Base-by-base conservation (phyloP, 2,888 invertebrate genomes). In the Zygothrica quintamaculata region DNA sequence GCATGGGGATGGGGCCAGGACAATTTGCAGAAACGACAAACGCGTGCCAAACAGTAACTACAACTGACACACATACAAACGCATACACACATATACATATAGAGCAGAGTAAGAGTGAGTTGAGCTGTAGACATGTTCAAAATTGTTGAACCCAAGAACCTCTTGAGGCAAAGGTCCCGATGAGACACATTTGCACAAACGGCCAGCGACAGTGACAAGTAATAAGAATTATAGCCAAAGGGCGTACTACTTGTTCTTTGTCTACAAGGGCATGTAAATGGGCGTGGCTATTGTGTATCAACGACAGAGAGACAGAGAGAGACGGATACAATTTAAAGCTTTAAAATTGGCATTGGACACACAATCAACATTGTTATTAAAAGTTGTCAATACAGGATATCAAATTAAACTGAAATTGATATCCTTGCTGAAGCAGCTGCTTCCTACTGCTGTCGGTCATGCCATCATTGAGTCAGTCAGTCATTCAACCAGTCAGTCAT, bases 121-220 rank as follows among this genome's bases (percentile, higher is more conserved):
- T 3, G 15, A 31, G 18, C 31, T 39, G 37, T 34, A 48, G 29
- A 52, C 44, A 62, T 79, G 82, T 71, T 82, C 80, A 79, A 82
- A 71, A 74, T 74, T 77, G 75, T 80, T 82, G 80, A 80, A 75
- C 77, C 60, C 73, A 16, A 16, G 39, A 43, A 55, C 53, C 69
- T 56, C 73, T 59, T 11, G 46, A 65, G 65, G 66, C 71, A 33
- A 36, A 51, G 59, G 53, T 60, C 65, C 33, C 37, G 48, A 42
- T 25, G 37, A 73, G 60, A 58, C 65, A 73, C 65, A 72, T 72
- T 70, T 59, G 52, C 64, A 56, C 57, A 64, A 51, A 55, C 67
- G 43, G 12, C 51, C 66, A 67, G 22, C 62, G 67, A 67, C 66
- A 62, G 50, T 56, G 69, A 73, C 75, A 75, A 62, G 67, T 71